Evolutionary conservation across 1,140 invertebrate species (phyloP), one percentile per base, ranked within the genome.

Genomic region (Cheumatopsyche charites): DNA sequence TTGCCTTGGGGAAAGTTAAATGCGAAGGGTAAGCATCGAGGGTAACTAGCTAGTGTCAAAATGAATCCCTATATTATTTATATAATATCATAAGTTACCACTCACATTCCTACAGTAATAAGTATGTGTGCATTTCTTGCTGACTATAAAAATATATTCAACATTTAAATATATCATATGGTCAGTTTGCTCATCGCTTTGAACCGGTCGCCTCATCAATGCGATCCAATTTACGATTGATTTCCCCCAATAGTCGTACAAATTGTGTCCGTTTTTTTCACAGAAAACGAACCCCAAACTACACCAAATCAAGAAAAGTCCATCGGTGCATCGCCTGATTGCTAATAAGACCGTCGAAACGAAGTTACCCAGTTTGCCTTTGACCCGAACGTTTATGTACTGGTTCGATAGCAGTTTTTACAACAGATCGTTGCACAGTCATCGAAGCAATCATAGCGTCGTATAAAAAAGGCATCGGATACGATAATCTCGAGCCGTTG

Each of bases 191-290:
- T 58, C 21, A 9, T 58, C 15, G 43, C 43, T 15, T 47, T n/a
- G 55, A 25, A 25, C 23, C 19, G 55, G 25, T 12, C 17, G 66
- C 25, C 47, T 75, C 67, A 66, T 75, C 70, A 72, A 75, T 75
- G 55, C 55, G 70, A 75, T 75, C 73, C 67, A 72, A 75, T 75
- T 75, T 75, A 62, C 61, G 67, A 72, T 72, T 75, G 73, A 72
- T 70, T 72, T 62, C 61, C 66, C 69, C 47, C 61, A 7, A 17
- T 15, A 1, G 15, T 7, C 15, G 3, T 58, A 25, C 55, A 73
- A 73, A 66, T 63, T 70, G 26, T 68, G 55, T 58, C 55, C 62
- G 17, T 58, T 58, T 58, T 58, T 19, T 47, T 47, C 11, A 70
- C 17, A 43, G 41, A 19, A 26, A 70, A 62, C 15, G 63, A 26